Evolutionary conservation across 2,113 vertebrate species (phyloP), one percentile per base, ranked within the genome.

Genomic region (Pterocles gutturalis): DNA sequence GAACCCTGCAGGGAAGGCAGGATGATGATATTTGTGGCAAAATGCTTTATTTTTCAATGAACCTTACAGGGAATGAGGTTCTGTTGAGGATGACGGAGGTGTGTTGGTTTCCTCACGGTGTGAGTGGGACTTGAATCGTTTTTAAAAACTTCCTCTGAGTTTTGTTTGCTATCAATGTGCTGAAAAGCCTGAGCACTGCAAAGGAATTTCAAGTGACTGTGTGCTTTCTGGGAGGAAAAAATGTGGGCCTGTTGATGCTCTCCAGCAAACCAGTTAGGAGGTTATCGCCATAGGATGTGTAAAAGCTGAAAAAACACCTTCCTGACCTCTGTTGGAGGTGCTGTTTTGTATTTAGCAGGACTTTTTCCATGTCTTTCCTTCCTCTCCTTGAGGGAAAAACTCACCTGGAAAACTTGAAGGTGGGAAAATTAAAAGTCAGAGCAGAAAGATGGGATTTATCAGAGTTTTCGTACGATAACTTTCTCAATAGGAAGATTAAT

Each of bases 41-140:
- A 61, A 45, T 28, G 7, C 46, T 49, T 66, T 55, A 25, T 69
- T 80, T 94, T 60, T 21, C 65, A 43, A 76, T 48, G 55, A 65
- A 20, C 11, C 2, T 0, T 1, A 0, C 8, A 41, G 57, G n/a
- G 43, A 76, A 34, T 0, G 4, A 53, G 43, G 41, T 66, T 77
- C 75, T 61, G 36, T 11, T 15, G 53, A 55, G 43, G 72, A 8
- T 18, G 81, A 49, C 0, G 2, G 71, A 55, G 69, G 13, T 0
- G 0, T 17, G 3, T 19, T 43, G 41, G 45, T 55, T 86, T 85
- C 55, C 65, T 91, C 26, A 4, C 16, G 4, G 33, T 3, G 33
- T 5, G 61, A 72, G 43, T 18, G 45, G 80, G 33, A 72, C 66
- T 46, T 17, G 41, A 73, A 38, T 48, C 0, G 12, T 55, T 70